These are phyloP conservation scores for Opisthocomus hoazin DNA, from an alignment of 2,113 vertebrate species.

Conservation along the genomic window DNA sequence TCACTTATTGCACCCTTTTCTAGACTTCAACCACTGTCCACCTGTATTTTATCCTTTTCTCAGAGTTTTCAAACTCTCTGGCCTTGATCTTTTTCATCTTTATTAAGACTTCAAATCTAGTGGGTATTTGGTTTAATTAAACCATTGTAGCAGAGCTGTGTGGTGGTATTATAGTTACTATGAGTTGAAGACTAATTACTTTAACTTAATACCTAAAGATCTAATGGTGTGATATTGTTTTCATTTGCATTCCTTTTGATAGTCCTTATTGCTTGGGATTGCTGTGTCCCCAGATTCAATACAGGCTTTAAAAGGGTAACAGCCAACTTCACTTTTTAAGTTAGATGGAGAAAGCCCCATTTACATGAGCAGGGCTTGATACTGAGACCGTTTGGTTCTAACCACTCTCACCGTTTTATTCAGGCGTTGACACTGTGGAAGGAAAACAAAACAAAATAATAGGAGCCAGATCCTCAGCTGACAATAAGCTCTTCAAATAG, in stretches of 20 bases:
- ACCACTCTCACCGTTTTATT: not conserved
- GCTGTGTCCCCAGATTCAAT: not conserved
- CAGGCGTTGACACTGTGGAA: not conserved
- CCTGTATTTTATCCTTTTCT: not conserved
- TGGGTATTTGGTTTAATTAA: conserved; percentile 50
- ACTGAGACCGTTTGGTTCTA: not conserved
- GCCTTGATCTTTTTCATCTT: not conserved
- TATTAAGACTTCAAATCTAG: conserved; percentile 25
- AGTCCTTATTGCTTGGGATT: conserved; percentile 2
- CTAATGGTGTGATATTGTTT: conserved; percentile 27
- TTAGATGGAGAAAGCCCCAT: not conserved
- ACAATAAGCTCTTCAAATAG: not conserved
- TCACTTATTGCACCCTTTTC: not conserved
- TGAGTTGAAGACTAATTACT: conserved; percentile 28
- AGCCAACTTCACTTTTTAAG: not conserved
- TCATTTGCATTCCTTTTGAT: conserved; percentile 22
- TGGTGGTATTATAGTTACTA: not conserved
- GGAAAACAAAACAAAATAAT: not conserved
- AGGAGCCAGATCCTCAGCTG: not conserved
- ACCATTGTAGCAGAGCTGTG: not conserved
- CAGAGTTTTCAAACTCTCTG: not conserved
- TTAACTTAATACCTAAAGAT: conserved; percentile 48
- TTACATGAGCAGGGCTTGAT: not conserved
- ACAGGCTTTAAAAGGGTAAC: not conserved
- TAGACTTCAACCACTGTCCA: not conserved